Percentiles rank a stretch among this genome's conserved stretches.
Conservation (phyloP, 2,113 vertebrate genomes). For the Prochilodus magdalenae region DNA sequence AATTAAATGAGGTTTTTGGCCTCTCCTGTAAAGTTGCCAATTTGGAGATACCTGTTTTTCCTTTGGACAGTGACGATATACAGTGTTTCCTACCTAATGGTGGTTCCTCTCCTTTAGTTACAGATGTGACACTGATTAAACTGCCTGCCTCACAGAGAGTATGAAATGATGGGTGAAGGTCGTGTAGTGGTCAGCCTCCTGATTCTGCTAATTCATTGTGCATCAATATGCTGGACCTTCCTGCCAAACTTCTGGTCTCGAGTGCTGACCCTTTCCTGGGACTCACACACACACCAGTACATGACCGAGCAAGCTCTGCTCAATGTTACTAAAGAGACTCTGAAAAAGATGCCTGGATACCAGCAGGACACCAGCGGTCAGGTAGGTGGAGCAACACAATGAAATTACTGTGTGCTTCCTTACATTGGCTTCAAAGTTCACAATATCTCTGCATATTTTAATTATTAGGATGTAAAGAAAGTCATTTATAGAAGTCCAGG, state of each 20-base stretch:
- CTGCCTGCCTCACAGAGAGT: neutral
- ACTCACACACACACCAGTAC: conserved; percentile 84
- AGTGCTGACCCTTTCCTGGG: conserved; percentile 78
- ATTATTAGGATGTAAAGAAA: too few species aligned
- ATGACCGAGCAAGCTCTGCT: conserved; percentile 82
- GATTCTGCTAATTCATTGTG: conserved; percentile 60
- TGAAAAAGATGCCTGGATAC: conserved; percentile 46
- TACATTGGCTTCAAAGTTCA: neutral
- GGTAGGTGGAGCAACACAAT: conserved; percentile 53
- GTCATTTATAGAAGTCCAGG: too few species aligned
- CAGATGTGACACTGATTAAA: neutral
- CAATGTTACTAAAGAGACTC: conserved; percentile 77
- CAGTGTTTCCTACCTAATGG: neutral
- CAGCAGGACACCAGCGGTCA: conserved; percentile 28
- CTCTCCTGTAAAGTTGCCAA: too few species aligned
- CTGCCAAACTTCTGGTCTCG: conserved; percentile 87
- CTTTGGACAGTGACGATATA: too few species aligned
- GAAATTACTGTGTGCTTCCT: neutral
- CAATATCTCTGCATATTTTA: too few species aligned
- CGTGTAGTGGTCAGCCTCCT: conserved; percentile 42
- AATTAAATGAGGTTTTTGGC: too few species aligned
- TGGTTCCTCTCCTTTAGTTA: neutral
- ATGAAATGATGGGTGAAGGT: conserved; percentile 34
- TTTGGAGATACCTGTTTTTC: too few species aligned
- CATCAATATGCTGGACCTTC: conserved; percentile 71